A percentile compares a stretch with the other conserved stretches of the same genome.
Conservation (phyloP, 2,797 vertebrate genomes). For the Lithobates sylvaticus region DNA sequence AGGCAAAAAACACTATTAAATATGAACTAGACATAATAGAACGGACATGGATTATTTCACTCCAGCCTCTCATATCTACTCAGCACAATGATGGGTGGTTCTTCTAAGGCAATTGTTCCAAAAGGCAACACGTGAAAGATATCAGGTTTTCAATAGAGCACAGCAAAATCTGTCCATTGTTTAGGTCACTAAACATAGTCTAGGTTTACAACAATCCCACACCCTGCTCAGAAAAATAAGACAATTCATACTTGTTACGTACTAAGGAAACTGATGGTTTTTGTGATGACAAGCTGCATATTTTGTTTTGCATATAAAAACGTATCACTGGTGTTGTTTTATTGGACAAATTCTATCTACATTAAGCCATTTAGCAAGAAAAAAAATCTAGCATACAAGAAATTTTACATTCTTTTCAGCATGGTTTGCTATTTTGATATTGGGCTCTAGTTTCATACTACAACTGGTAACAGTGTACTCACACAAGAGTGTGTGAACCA, state of each 20-base stretch:
- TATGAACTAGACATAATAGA: background rate
- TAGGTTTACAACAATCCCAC: constrained; percentile 32
- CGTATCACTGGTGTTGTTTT: no score
- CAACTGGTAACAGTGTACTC: no score
- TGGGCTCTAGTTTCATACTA: no score
- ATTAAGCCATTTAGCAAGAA: no score
- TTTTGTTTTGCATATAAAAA: no score
- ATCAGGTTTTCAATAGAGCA: constrained; percentile 36
- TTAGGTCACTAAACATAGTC: constrained; percentile 35
- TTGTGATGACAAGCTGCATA: constrained; percentile 9
- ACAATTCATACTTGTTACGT: background rate
- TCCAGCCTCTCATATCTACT: background rate
- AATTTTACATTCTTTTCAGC: no score
- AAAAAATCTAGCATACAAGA: no score
- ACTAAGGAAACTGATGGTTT: constrained; percentile 8
- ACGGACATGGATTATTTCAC: background rate
- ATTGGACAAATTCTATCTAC: no score
- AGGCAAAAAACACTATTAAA: background rate
- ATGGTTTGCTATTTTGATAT: no score
- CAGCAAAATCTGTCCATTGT: constrained; percentile 41
- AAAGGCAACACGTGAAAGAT: constrained; percentile 36
- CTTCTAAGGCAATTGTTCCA: constrained; percentile 29
- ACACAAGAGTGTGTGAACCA: no score
- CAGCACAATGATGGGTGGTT: constrained; percentile 20
- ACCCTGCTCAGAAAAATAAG: constrained; percentile 15